Conservation (phyloP, 2,113 vertebrate species). For the Nibea coibor region DNA sequence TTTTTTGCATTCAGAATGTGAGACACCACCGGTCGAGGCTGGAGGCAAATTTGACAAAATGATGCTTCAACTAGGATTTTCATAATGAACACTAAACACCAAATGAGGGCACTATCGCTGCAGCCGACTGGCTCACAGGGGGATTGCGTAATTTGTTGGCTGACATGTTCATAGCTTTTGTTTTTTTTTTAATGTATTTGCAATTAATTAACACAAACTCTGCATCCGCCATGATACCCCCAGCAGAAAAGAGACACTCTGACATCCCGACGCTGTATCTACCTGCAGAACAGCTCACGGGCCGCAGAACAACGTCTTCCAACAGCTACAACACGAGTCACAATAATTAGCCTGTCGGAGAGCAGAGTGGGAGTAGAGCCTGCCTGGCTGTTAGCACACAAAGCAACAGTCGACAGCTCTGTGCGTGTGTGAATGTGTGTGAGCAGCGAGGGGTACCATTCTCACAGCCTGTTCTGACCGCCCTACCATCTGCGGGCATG, state of each 20-base stretch:
- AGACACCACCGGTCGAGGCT: background rate
- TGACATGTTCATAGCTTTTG: background rate
- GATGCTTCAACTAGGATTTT: background rate
- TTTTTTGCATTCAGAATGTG: background rate
- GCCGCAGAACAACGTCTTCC: constrained; percentile 20
- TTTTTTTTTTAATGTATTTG: background rate
- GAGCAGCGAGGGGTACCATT: constrained; percentile 63
- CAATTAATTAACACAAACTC: background rate
- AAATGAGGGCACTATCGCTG: background rate
- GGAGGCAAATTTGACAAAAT: background rate
- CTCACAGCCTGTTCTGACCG: constrained; percentile 73
- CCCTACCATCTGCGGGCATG: constrained; percentile 79
- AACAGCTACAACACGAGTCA: constrained; percentile 21
- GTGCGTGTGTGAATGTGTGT: constrained; percentile 39
- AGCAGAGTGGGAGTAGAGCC: constrained; percentile 60
- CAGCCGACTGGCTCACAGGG: background rate
- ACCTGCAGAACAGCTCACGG: constrained; percentile 26
- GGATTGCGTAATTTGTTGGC: too few relatives aligned
- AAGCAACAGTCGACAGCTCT: constrained; percentile 60
- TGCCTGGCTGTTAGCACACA: constrained; percentile 65
- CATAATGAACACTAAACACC: background rate
- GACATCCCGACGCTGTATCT: background rate
- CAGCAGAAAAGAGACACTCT: background rate
- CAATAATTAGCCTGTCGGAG: constrained; percentile 66
- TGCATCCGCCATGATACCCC: background rate